phyloP scores from a whole-genome alignment of 2,888 invertebrate genomes.

The Mythimna loreyi region DNA sequence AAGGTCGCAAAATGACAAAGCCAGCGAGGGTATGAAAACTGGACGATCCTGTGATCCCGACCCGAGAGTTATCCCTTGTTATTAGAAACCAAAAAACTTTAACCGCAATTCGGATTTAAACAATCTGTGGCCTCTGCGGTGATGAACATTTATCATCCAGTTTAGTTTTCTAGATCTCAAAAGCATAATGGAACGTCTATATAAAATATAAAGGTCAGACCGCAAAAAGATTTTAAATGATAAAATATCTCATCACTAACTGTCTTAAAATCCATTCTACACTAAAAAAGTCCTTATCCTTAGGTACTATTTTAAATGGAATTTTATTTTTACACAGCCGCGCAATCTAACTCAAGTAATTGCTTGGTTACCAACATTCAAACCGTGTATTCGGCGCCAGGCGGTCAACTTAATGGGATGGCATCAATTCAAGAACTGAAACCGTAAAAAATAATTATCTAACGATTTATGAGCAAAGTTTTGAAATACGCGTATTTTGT shows the following conservation, averaged over 20 bases:
- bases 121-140: slow-evolving; percentile 31
- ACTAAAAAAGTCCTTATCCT: neutral
- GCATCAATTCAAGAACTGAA: slow-evolving; percentile 62
- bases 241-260: slow-evolving; percentile 10
- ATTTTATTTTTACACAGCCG: neutral
- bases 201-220: slow-evolving; percentile 8
- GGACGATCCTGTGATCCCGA: slow-evolving; percentile 68
- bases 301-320: neutral
- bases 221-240: slow-evolving; percentile 6
- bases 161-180: slow-evolving; percentile 1
- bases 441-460: slow-evolving; percentile 80
- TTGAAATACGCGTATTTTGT: slow-evolving; percentile 79
- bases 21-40: slow-evolving; percentile 72
- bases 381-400: slow-evolving; percentile 38
- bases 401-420: slow-evolving; percentile 45
- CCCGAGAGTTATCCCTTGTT: slow-evolving; percentile 66
- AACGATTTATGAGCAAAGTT: slow-evolving; percentile 84
- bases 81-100: slow-evolving; percentile 64
- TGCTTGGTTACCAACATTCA: slow-evolving; percentile 16
- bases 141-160: slow-evolving; percentile 29
- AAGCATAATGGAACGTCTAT: neutral
- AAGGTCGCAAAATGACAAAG: slow-evolving; percentile 76
- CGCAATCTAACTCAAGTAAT: slow-evolving; percentile 25
- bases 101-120: slow-evolving; percentile 53
- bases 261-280: neutral